Percentiles rank a stretch among this genome's conserved stretches.
Conservation (phyloP, 2,113 vertebrate genomes). For the Dromas ardeola region DNA sequence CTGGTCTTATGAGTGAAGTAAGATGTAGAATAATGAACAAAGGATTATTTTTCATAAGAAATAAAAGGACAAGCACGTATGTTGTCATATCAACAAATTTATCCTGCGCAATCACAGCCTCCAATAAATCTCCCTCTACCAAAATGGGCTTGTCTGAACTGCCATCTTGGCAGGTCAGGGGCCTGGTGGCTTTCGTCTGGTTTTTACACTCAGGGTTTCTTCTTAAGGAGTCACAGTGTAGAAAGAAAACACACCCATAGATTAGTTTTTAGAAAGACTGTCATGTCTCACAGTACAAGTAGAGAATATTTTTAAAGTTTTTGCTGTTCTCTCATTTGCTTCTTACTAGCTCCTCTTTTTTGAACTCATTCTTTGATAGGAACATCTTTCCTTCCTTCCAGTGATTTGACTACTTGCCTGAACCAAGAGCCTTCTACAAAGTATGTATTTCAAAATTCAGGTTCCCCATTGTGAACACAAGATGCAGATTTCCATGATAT, state of each 20-base stretch:
- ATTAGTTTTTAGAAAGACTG: neutral
- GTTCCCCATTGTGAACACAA: neutral
- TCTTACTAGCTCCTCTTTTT: neutral
- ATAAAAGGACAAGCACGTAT: neutral
- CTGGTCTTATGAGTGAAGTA: neutral
- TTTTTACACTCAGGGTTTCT: neutral
- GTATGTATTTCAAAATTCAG: neutral
- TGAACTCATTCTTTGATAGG: neutral
- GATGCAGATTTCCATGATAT: neutral
- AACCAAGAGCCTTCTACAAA: neutral
- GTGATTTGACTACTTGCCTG: neutral
- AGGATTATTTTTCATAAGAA: neutral
- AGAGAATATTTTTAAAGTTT: neutral
- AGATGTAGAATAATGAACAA: neutral
- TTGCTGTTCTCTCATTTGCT: neutral
- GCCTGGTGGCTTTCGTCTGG: too few species aligned
- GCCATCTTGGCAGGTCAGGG: neutral
- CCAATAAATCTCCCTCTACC: neutral
- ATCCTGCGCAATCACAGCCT: neutral
- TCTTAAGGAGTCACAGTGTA: neutral
- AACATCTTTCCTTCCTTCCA: neutral
- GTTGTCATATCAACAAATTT: neutral
- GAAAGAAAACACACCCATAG: neutral
- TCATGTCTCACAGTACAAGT: neutral
- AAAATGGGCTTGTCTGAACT: neutral